phyloP scores from a whole-genome alignment of 1,140 invertebrate genomes.

The Eriosoma lanigerum region DNA sequence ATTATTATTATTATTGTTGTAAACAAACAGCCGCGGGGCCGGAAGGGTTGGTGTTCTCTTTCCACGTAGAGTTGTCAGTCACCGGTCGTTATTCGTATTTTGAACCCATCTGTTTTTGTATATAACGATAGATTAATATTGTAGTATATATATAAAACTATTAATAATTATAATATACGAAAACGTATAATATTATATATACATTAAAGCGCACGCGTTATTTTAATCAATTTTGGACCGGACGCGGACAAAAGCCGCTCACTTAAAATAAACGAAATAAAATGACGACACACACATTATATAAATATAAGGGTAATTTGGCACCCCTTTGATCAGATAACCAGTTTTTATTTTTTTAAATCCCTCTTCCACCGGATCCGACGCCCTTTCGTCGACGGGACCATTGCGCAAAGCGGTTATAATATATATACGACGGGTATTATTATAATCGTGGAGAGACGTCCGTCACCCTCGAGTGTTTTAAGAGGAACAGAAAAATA shows the following conservation, averaged over 20 bases:
- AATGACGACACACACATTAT: slow-evolving; percentile 9
- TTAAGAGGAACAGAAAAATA: not conserved
- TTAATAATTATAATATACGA: slow-evolving; percentile 33
- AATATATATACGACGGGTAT: too few species aligned
- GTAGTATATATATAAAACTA: not conserved
- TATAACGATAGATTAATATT: not conserved
- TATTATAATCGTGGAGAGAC: not conserved
- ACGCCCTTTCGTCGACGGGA: not conserved
- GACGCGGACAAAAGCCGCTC: not conserved
- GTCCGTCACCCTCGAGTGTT: not conserved
- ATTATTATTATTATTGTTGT: slow-evolving; percentile 9
- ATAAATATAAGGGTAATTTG: slow-evolving; percentile 39
- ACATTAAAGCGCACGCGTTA: not conserved
- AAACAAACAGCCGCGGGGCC: not conserved
- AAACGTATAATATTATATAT: too few species aligned
- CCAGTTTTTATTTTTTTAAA: slow-evolving; percentile 8
- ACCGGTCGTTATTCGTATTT: slow-evolving; percentile 5
- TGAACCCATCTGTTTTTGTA: not conserved
- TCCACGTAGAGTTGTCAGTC: not conserved
- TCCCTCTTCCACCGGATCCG: not conserved
- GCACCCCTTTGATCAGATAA: slow-evolving; percentile 20
- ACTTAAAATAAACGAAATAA: slow-evolving; percentile 15
- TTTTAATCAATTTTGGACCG: slow-evolving; percentile 10
- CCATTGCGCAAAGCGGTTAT: too few species aligned
- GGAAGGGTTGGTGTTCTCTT: not conserved